Evolutionary conservation across 2,113 vertebrate species (phyloP).

Genomic region (Atherinomorus stipes): DNA sequence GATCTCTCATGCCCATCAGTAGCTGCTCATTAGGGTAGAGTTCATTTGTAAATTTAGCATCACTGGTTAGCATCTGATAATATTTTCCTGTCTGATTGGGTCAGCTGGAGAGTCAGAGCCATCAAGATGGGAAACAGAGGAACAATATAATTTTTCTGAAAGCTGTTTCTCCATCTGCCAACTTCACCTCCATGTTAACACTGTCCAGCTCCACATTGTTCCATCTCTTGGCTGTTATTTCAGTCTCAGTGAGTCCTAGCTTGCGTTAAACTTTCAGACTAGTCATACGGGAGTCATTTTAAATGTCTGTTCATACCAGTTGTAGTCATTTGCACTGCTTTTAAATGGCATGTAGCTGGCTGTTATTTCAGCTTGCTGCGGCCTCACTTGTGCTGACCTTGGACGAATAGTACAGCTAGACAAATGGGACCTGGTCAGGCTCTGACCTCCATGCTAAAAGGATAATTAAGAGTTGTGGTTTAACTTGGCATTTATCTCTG

Average conservation of each 20-base stretch:
- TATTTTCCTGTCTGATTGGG: conserved; percentile 68
- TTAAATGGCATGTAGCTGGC: conserved; percentile 17
- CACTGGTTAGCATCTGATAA: conserved; percentile 57
- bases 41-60: background rate
- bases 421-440: conserved; percentile 44
- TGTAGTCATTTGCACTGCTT: conserved; percentile 4
- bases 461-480: conserved; percentile 38
- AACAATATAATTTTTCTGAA: conserved; percentile 51
- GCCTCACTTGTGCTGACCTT: conserved; percentile 27
- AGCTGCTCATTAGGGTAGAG: background rate
- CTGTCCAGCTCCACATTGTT: conserved; percentile 28
- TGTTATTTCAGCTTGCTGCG: conserved; percentile 38
- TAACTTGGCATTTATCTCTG: conserved; percentile 23
- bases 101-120: conserved; percentile 50
- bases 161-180: conserved; percentile 28
- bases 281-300: conserved; percentile 23
- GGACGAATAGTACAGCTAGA: conserved; percentile 24
- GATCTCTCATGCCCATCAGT: background rate
- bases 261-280: conserved; percentile 22
- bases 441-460: conserved; percentile 33
- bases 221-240: conserved; percentile 21
- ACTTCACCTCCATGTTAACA: conserved; percentile 26
- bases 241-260: conserved; percentile 25
- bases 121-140: conserved; percentile 26
- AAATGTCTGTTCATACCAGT: conserved; percentile 15